Evolutionary conservation across 92 coral and sea anemone genomes (phyloP), one percentile per base, ranked within the genome.

Genomic region (Ricordea florida): DNA sequence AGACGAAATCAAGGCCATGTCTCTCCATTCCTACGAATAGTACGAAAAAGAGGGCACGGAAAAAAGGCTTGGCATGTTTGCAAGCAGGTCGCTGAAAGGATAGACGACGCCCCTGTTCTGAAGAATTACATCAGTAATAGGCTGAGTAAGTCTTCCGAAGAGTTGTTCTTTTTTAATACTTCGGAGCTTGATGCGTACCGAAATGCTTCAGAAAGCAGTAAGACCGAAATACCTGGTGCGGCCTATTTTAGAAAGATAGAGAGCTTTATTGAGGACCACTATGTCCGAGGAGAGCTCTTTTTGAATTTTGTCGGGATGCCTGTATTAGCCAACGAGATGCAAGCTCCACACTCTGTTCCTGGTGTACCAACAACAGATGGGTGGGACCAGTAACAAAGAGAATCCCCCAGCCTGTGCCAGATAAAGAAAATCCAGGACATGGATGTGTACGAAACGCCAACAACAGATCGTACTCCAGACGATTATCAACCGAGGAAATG

Each of bases 151-250:
- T 52, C 73, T 22, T 43, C 80, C 43, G 80, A 62, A 5, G 72
- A 75, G 52, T 42, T 76, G 58, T 61, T 76, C 73, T 76, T 76
- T 76, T 76, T 76, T 63, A 62, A 47, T 76, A 21, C 58, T 45
- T 20, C 44, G 32, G 13, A 64, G 17, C 58, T 76, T 34, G 48
- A 76, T 27, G 48, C 20, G 36, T 76, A 62, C 69, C 58, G 74
- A 46, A 37, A 29, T 50, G 65, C 73, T 14, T 48, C 82, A 62
- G 62, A 6, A 76, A 33, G 66, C 35, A 66, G 42, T 37, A 78
- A 57, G 53, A 45, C 27, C 29, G 32, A 43, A 77, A 41, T 66
- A 38, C 83, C 66, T 32, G 83, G 83, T 53, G 43, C 66, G 31
- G 26, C 65, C 41, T 70, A 53, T 34, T 31, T 34, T 36, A 29